Base-by-base conservation (phyloP, 2,113 vertebrate genomes). In the Halcyon malimbica region DNA sequence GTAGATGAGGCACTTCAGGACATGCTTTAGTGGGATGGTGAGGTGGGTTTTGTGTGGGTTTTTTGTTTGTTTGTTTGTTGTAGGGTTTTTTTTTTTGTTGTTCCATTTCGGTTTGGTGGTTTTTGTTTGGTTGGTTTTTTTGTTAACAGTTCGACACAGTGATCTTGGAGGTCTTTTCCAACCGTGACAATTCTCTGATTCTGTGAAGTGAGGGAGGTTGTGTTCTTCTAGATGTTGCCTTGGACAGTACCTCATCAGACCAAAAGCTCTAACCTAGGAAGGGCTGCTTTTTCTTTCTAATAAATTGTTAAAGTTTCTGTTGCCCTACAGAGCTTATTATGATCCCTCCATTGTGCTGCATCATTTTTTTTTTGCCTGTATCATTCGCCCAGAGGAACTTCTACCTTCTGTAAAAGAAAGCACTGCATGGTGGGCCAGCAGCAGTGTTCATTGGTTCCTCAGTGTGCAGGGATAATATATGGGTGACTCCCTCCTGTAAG, bases 401-500 rank as follows among this genome's bases (percentile, higher is more conserved):
- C 28, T 19, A 15, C 33, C 11, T 65, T 78, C 33, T 44, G 29
- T 75, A 44, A 44, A 78, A 63, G 29, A 48, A 24, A 67, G 28
- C 16, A 20, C 13, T 44, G 10, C 24, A 1, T 44, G 57, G 18
- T 68, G 16, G 53, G 20, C 57, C 53, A 65, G 71, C 51, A 53
- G 51, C 26, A 29, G 13, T 42, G 44, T 78, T 57, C 44, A 11
- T 13, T 56, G 28, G 25, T n/a, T 51, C 31, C 46, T 62, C 1
- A 0, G 11, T 83, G 23, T 53, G 24, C 17, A 53, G 44, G 60
- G 20, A 5, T 17, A 11, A 7, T 23, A 12, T 2, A 2, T 13
- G 16, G 26, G 20, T 74, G 74, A 41, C 9, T 69, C 24, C 24
- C 57, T 67, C 0, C 0, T n/a, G 29, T 64, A 16, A 11, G 11